Conservation (phyloP, 2,888 invertebrate genomes). For the Drosophila aldrichi region DNA sequence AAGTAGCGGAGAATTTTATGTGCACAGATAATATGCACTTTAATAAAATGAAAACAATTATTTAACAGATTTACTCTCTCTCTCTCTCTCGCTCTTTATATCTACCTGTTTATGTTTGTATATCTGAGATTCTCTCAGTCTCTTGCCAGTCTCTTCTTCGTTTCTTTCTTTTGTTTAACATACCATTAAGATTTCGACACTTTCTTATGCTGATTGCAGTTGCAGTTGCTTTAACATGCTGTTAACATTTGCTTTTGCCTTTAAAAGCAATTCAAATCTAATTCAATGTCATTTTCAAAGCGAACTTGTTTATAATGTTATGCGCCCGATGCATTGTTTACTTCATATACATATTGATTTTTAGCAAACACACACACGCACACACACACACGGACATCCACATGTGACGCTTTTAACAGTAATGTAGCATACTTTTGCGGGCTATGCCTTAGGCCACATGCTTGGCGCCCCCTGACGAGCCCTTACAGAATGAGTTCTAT, state of each 20-base stretch:
- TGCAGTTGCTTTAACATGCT: not conserved
- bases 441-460: constrained; percentile 35
- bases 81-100: no score
- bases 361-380: not conserved
- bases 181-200: not conserved
- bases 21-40: no score
- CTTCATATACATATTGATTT: constrained; percentile 53
- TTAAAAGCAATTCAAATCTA: constrained; percentile 2
- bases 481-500: constrained; percentile 5
- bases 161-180: not conserved
- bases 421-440: constrained; percentile 69
- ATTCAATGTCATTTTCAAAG: constrained; percentile 5
- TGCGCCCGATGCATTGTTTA: constrained; percentile 33
- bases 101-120: not conserved
- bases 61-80: not conserved
- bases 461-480: constrained; percentile 6
- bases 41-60: not conserved
- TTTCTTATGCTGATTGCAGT: not conserved
- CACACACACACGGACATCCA: not conserved
- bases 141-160: not conserved
- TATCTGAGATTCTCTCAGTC: not conserved
- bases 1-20: not conserved
- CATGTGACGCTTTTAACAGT: constrained; percentile 26
- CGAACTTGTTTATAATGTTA: constrained; percentile 43
- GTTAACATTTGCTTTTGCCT: not conserved